A percentile compares a stretch with the other conserved stretches of the same genome.
Conservation (phyloP, 2,888 invertebrate genomes). For the Leptodirus hochenwartii region DNA sequence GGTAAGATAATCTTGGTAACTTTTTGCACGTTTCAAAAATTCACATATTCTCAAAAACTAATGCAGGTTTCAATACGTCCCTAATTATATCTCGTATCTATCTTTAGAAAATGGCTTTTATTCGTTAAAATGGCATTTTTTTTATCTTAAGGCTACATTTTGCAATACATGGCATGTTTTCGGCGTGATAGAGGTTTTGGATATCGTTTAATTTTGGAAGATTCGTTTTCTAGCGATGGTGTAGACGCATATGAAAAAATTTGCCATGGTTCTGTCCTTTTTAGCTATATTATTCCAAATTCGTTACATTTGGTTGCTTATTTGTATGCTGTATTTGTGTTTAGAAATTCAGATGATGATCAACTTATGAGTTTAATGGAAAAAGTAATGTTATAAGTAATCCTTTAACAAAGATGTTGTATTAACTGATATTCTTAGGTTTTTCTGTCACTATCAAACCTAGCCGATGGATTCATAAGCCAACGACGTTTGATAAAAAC, state of each 20-base stretch:
- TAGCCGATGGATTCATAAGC: slow-evolving; percentile 43
- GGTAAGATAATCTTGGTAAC: no score
- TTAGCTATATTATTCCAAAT: slow-evolving; percentile 58
- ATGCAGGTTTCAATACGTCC: no score
- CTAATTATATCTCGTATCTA: no score
- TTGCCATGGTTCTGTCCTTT: slow-evolving; percentile 51
- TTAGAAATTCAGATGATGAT: slow-evolving; percentile 62
- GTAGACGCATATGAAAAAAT: slow-evolving; percentile 32
- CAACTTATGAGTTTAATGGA: slow-evolving; percentile 71
- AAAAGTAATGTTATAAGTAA: slow-evolving; percentile 32
- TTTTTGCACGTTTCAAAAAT: no score
- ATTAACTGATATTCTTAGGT: slow-evolving; percentile 28
- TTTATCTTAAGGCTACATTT: slow-evolving; percentile 46
- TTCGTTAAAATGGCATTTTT: slow-evolving; percentile 2
- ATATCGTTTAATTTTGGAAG: slow-evolving; percentile 27
- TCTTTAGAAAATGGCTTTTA: no score
- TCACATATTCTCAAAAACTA: no score
- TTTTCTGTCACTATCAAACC: slow-evolving; percentile 52
- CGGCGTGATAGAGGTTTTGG: slow-evolving; percentile 57
- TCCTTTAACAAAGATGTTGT: neutral
- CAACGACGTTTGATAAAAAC: slow-evolving; percentile 50
- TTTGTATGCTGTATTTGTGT: slow-evolving; percentile 51
- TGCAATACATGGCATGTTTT: slow-evolving; percentile 64
- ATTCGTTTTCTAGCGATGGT: slow-evolving; percentile 6
- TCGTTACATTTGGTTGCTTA: slow-evolving; percentile 54